Conservation (phyloP, 1,140 invertebrate genomes). For the Drosophila yakuba region DNA sequence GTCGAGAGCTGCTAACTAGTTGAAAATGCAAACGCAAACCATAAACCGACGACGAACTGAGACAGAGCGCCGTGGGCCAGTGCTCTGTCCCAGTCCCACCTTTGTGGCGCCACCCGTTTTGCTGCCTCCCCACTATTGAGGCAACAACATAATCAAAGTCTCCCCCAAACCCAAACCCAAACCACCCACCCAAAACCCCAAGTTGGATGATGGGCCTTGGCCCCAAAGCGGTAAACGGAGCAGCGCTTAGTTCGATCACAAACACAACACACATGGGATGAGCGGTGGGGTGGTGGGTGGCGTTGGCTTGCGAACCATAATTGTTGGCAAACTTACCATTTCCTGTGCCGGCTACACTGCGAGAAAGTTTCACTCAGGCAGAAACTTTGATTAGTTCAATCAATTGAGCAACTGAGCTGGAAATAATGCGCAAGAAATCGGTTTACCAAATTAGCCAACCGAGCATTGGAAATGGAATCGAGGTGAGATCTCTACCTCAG, state of each 20-base stretch:
- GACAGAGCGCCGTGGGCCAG: conserved; percentile 24
- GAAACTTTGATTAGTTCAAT: conserved; percentile 51
- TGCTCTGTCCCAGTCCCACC: neutral
- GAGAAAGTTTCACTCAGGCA: conserved; percentile 39
- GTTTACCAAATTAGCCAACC: conserved; percentile 33
- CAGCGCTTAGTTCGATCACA: conserved; percentile 52
- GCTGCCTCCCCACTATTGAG: conserved; percentile 10
- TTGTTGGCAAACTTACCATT: conserved; percentile 72
- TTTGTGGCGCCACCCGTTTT: neutral
- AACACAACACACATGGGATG: conserved; percentile 42
- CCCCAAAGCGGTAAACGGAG: conserved; percentile 45
- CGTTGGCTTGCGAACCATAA: conserved; percentile 42
- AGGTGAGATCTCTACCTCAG: neutral
- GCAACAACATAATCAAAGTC: conserved; percentile 59
- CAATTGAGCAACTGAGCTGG: conserved; percentile 37
- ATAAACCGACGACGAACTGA: conserved; percentile 25
- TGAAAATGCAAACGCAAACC: conserved; percentile 74
- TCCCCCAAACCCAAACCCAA: neutral
- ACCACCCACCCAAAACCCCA: neutral
- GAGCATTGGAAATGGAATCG: conserved; percentile 34
- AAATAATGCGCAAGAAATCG: conserved; percentile 29
- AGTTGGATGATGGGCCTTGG: conserved; percentile 8
- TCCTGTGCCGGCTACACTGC: conserved; percentile 54
- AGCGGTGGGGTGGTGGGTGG: neutral
- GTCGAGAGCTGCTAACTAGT: conserved; percentile 53